These are phyloP conservation scores for Dipodomys spectabilis DNA, from an alignment of 2,113 vertebrate species.

Conservation along the genomic window DNA sequence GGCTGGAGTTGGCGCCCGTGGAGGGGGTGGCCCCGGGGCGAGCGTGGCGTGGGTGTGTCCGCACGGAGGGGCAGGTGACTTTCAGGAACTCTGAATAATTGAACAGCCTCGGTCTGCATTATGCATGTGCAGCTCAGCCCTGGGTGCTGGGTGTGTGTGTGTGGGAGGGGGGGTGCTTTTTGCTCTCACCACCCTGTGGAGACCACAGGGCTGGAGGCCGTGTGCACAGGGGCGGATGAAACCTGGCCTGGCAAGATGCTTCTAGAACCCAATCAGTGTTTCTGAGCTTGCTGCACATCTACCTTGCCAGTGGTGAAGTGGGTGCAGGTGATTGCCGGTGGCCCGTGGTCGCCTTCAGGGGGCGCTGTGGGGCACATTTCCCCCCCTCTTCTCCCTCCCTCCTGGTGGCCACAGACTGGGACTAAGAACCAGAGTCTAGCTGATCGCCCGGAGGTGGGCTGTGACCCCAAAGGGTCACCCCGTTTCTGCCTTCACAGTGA, in stretches of 20 bases:
- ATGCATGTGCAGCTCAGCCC: conserved; percentile 50
- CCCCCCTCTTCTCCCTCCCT: no score
- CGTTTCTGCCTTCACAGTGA: background rate
- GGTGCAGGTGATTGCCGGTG: no score
- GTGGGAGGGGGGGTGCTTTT: no score
- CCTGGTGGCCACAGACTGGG: background rate
- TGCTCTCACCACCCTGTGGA: conserved; percentile 39
- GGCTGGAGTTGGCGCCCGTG: conserved; percentile 18
- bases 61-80: conserved; percentile 71
- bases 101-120: conserved; percentile 78
- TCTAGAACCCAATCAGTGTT: background rate
- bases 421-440: background rate
- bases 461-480: background rate
- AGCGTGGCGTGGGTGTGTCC: conserved; percentile 64
- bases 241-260: background rate
- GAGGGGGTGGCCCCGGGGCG: conserved; percentile 69
- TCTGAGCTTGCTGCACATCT: conserved; percentile 23
- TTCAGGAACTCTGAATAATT: conserved; percentile 81
- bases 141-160: no score
- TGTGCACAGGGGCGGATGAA: no score
- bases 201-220: background rate
- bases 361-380: no score
- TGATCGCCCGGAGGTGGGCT: background rate
- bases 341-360: no score
- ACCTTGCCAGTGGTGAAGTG: no score